Conservation (phyloP, 2,113 vertebrate genomes). For the Eubucco bourcierii region DNA sequence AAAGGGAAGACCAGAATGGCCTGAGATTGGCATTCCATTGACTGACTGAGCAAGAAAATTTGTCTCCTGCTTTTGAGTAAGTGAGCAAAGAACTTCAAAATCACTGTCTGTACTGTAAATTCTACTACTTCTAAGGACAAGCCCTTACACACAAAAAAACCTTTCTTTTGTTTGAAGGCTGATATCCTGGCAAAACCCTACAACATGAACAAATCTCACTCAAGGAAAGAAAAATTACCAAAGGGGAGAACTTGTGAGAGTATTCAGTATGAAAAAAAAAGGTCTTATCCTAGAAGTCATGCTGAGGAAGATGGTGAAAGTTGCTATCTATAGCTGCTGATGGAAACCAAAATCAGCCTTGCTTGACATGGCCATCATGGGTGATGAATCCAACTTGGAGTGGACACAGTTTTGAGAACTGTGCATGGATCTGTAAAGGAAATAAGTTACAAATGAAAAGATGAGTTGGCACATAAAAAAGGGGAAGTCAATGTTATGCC, state of each 20-base stretch:
- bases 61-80: not conserved
- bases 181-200: not conserved
- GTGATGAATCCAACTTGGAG: not conserved
- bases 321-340: not conserved
- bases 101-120: not conserved
- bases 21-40: not conserved
- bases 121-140: not conserved
- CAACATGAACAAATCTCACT: not conserved
- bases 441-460: not conserved
- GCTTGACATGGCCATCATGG: not conserved
- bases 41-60: not conserved
- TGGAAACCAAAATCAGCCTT: not conserved
- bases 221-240: not conserved
- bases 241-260: accelerated
- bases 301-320: not conserved
- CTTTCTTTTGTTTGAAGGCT: not conserved
- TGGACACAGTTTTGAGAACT: not conserved
- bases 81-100: not conserved
- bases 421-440: not conserved
- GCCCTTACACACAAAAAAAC: not conserved
- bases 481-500: not conserved
- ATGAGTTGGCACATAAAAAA: not conserved
- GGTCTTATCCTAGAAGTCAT: not conserved
- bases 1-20: conserved; percentile 12
- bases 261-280: not conserved